Evolutionary conservation across 2,888 invertebrate species (phyloP), one percentile per base, ranked within the genome.

Genomic region (Chrysomela aeneicollis): DNA sequence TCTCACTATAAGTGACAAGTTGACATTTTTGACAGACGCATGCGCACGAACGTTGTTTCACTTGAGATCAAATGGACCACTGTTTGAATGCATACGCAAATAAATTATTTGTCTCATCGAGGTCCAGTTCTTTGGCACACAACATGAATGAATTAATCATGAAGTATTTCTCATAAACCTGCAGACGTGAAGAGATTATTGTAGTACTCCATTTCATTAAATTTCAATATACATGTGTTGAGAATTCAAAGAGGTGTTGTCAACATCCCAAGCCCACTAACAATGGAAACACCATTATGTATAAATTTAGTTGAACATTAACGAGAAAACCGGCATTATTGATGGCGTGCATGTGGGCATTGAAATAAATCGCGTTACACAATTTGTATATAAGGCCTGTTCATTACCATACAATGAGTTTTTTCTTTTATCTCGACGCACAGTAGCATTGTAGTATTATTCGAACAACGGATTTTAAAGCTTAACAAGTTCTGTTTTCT

Each of bases 361-460:
- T 63, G 63, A 66, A 70, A 70, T 70, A 70, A 70, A 70, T 70
- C 69, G 67, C 64, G 72, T 70, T 71, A 71, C 69, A 71, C 71
- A 73, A 73, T 73, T 73, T 71, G 72, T 73, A 71, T 71, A 63
- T 67, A 67, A 66, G 64, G 64, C 53, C 64, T 58, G 46, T 18
- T 55, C 47, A 72, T 73, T 73, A 66, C 58, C 72, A 73, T 73
- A 73, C 72, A 73, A 73, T 73, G 69, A 67, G 59, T 61, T 65
- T 65, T 63, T 63, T 64, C 26, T 62, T 55, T 66, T 58, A 62
- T 59, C 62, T 50, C 59, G 60, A 53, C 64, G 26, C 57, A 64
- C 64, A 64, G 69, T 67, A 67, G 69, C 69, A 35, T 60, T 51
- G 30, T 60, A 63, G 49, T 19, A 46, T 42, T 42, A 42, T 57